A percentile compares a stretch with the other conserved stretches of the same genome.
Conservation (phyloP, 2,888 invertebrate species). For the Epinotia bilunana region DNA sequence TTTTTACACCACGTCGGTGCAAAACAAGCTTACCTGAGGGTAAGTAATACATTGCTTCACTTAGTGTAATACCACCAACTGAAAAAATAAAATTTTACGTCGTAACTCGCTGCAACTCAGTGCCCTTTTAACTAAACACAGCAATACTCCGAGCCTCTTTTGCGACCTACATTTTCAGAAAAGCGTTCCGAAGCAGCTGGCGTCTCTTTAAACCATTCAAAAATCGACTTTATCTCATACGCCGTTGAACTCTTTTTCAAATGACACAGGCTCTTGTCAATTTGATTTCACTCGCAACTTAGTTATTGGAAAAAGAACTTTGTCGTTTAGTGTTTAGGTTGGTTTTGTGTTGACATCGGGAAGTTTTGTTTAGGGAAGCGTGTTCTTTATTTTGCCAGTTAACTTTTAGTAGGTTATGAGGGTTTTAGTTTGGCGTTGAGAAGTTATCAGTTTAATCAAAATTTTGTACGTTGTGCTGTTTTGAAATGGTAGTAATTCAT, state of each 20-base stretch:
- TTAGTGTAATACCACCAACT: conserved; percentile 1
- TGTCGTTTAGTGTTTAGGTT: not conserved
- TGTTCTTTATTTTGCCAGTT: conserved; percentile 28
- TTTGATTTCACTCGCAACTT: not conserved
- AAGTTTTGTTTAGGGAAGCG: conserved; percentile 21
- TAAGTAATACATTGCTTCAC: conserved; percentile 1
- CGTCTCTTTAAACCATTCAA: not conserved
- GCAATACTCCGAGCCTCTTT: not conserved
- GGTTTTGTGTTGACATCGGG: not conserved
- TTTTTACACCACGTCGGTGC: too few relatives aligned
- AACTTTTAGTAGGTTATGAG: conserved; percentile 20
- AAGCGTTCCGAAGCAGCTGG: conserved; percentile 26
- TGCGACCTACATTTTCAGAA: conserved; percentile 33
- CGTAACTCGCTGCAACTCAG: not conserved
- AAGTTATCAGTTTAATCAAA: conserved; percentile 10
- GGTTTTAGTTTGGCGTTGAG: not conserved
- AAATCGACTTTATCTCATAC: not conserved
- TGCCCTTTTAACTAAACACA: not conserved
- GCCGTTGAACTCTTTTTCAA: not conserved
- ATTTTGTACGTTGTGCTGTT: conserved; percentile 2
- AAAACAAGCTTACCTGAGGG: too few relatives aligned
- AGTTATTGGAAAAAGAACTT: not conserved
- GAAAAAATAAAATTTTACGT: not conserved
- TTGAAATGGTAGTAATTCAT: not conserved
- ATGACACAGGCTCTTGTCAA: not conserved